phyloP scores from a whole-genome alignment of 2,797 vertebrate genomes.

The Lindbergichthys nudifrons region DNA sequence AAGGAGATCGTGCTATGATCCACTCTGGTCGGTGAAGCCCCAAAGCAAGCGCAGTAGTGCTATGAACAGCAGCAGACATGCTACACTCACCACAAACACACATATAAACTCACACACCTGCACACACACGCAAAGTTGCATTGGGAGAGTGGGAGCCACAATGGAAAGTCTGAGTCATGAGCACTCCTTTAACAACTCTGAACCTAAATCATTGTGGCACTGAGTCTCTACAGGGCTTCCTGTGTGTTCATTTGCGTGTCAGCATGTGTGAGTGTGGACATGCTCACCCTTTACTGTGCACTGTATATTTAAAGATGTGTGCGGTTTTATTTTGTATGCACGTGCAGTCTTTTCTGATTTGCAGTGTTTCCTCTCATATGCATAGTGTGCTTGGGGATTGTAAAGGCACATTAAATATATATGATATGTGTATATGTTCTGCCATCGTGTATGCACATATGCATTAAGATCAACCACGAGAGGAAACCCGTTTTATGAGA shows the following conservation, averaged over 20 bases:
- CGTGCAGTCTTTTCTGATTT: slow-evolving; percentile 13
- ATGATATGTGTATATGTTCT: neutral
- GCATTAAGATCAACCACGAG: slow-evolving; percentile 9
- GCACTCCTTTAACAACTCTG: slow-evolving; percentile 78
- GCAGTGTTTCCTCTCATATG: slow-evolving; percentile 27
- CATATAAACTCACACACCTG: slow-evolving; percentile 39
- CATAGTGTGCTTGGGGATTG: neutral
- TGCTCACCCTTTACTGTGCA: slow-evolving; percentile 8
- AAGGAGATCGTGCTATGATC: slow-evolving; percentile 45
- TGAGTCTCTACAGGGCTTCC: slow-evolving; percentile 85
- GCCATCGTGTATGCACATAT: neutral
- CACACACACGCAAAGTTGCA: slow-evolving; percentile 60
- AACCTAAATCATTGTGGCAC: slow-evolving; percentile 85
- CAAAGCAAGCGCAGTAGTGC: slow-evolving; percentile 50
- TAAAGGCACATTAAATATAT: slow-evolving; percentile 2
- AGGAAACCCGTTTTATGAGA: slow-evolving; percentile 55
- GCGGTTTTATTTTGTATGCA: slow-evolving; percentile 24
- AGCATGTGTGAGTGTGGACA: slow-evolving; percentile 52
- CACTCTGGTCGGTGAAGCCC: slow-evolving; percentile 62
- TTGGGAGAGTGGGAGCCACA: slow-evolving; percentile 76
- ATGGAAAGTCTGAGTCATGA: slow-evolving; percentile 87
- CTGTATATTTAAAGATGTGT: slow-evolving; percentile 34
- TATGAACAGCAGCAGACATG: slow-evolving; percentile 60
- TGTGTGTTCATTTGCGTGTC: slow-evolving; percentile 69
- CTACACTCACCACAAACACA: slow-evolving; percentile 42